Evolutionary conservation across 2,888 invertebrate species (phyloP), one percentile per base, ranked within the genome.

Genomic region (Hololepta plana): DNA sequence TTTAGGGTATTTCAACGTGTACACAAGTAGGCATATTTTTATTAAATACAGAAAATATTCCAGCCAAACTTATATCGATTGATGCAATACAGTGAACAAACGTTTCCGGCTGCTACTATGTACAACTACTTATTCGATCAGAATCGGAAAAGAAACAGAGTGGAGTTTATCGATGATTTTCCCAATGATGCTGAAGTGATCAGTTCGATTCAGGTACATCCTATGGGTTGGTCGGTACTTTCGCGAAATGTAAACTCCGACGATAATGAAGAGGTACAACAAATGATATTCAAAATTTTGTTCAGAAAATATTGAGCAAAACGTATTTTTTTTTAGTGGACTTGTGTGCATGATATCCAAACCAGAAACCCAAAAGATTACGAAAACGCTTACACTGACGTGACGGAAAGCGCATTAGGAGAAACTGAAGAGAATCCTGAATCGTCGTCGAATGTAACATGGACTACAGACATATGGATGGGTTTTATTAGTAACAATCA

Each of bases 281-380:
- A 17, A 8, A 17, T 6, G 6, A 17, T n/a, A n/a, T n/a, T n/a
- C n/a, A n/a, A n/a, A n/a, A n/a, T n/a, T n/a, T n/a, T n/a, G n/a
- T n/a, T n/a, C n/a, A n/a, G n/a, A n/a, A n/a, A n/a, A n/a, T n/a
- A n/a, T n/a, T n/a, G n/a, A n/a, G n/a, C n/a, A n/a, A n/a, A n/a
- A n/a, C n/a, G n/a, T n/a, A n/a, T n/a, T 28, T 23, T 6, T 15
- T 36, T 37, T 26, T 25, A 82, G 76, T 91, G 87, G 85, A 87
- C 87, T 4, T 84, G 87, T 47, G 72, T 93, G 27, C 91, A 93
- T 55, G 88, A 91, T 49, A 85, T 93, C 36, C 87, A 88, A 56
- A 72, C 75, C 21, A 53, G 51, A 28, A 60, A 60, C 4, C 43
- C 47, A 6, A 46, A 53, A 8, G 59, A 60, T 10, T 54, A 55